phyloP scores from a whole-genome alignment of 2,113 vertebrate genomes.

The Sisor rabdophorus region DNA sequence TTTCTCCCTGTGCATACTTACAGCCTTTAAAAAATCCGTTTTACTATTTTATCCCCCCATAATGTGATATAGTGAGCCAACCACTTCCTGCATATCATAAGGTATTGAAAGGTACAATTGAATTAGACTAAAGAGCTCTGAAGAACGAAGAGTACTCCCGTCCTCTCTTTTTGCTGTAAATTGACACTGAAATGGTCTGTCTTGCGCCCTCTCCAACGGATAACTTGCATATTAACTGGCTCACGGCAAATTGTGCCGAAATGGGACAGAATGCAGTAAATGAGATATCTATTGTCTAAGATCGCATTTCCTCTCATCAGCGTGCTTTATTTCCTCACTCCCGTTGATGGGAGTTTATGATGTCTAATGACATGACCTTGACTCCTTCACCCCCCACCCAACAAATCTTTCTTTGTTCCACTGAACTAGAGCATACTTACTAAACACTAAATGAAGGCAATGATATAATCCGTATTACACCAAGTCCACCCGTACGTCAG shows the following conservation, averaged over 20 bases:
- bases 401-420: constrained; percentile 50
- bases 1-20: constrained; percentile 66
- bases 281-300: constrained; percentile 66
- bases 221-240: constrained; percentile 67
- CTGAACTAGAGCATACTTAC: constrained; percentile 42
- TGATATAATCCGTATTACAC: constrained; percentile 46
- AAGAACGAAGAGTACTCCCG: constrained; percentile 69
- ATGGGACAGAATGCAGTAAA: constrained; percentile 69
- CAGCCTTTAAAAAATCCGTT: constrained; percentile 65
- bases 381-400: constrained; percentile 35
- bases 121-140: constrained; percentile 75
- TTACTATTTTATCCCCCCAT: constrained; percentile 62
- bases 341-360: constrained; percentile 70
- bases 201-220: constrained; percentile 61
- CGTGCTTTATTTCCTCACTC: constrained; percentile 76
- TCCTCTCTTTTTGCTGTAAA: constrained; percentile 71
- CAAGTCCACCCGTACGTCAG: constrained; percentile 37
- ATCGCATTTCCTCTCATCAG: constrained; percentile 75
- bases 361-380: constrained; percentile 63
- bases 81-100: constrained; percentile 72
- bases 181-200: constrained; percentile 71
- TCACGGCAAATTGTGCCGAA: constrained; percentile 64
- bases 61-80: constrained; percentile 66
- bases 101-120: constrained; percentile 74
- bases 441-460: constrained; percentile 42